Evolutionary conservation across 1,140 invertebrate species (phyloP), one percentile per base, ranked within the genome.

Genomic region (Lanistes nyassanus): DNA sequence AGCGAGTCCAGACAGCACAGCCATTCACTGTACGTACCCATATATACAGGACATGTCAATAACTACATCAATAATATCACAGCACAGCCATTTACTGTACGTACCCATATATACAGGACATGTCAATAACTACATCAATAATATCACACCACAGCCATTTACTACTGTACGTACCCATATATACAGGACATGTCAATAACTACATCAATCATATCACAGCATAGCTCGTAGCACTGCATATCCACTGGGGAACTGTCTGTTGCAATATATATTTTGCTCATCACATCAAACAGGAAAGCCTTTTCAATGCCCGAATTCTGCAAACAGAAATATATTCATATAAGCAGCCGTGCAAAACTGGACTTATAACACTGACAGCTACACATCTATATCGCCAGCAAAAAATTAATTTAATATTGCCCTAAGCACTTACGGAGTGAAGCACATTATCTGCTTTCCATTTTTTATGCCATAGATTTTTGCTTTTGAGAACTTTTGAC

Each of bases 131-230:
- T 75, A 99, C 97, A 92, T 99, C 98, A 81, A 99, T 99, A 98
- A 99, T 99, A 91, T 99, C 98, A 92, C 98, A 99, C 90, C 98
- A 99, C 3, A 99, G 90, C 90, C 21, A 65, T 42, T 55, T 51
- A 68, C 19, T 11, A 58, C 21, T 36, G 3, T 69, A 82, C 88
- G 86, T 83, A 97, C 95, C 98, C 98, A 92, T 99, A 99, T 90
- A 99, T 99, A 90, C 95, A 96, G 13, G 97, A 99, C 51, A 99
- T 94, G 91, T 99, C 98, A 80, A 99, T 98, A 76, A 99, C 97
- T 75, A 99, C 97, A 92, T 99, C 98, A 81, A 99, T 99, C 98
- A 99, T 99, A 91, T 99, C 98, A 92, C 98, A 99, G 90, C 98
- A 99, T 3, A 99, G 90, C 90, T 99, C 98, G 87, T 99, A 99